Evolutionary conservation across 2,888 invertebrate genomes (phyloP).

Genomic region (Platycheirus rosarum): DNA sequence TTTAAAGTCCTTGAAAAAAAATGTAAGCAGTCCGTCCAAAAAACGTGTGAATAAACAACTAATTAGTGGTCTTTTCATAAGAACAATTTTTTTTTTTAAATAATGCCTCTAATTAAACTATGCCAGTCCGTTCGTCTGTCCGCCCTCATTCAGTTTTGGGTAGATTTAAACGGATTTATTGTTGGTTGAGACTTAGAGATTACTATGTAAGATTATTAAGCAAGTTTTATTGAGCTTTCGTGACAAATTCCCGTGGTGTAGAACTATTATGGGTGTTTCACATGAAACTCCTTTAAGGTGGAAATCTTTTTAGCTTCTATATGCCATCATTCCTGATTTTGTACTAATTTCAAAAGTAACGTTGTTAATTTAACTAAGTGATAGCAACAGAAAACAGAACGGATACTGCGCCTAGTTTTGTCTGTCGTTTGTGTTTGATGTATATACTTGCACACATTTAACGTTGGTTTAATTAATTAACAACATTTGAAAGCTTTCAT

Average conservation of each 20-base stretch:
- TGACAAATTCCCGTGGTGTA: constrained; percentile 39
- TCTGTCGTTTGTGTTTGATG: constrained; percentile 18
- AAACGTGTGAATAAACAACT: background rate
- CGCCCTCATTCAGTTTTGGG: background rate
- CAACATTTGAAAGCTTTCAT: constrained; percentile 11
- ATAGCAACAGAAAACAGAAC: constrained; percentile 36
- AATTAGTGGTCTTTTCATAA: background rate
- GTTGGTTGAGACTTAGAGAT: constrained; percentile 23
- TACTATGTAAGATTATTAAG: constrained; percentile 36
- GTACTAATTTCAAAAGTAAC: constrained; percentile 44
- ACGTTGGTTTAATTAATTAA: constrained; percentile 33
- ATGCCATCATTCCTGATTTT: constrained; percentile 54
- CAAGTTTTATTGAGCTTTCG: constrained; percentile 50
- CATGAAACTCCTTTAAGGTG: constrained; percentile 56
- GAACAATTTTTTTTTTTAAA: background rate
- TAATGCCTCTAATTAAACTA: background rate
- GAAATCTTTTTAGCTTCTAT: constrained; percentile 51
- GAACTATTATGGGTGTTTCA: constrained; percentile 22
- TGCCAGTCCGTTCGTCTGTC: background rate
- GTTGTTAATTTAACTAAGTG: constrained; percentile 63
- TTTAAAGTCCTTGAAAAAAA: background rate
- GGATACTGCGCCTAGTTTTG: constrained; percentile 40
- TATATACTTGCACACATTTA: constrained; percentile 12
- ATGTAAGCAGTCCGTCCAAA: too few species aligned
- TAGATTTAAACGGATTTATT: constrained; percentile 31